Percentiles rank a stretch among this genome's conserved stretches.
phyloP scores from a whole-genome alignment of 2,888 invertebrate species.

The Nemapogon koenigi region DNA sequence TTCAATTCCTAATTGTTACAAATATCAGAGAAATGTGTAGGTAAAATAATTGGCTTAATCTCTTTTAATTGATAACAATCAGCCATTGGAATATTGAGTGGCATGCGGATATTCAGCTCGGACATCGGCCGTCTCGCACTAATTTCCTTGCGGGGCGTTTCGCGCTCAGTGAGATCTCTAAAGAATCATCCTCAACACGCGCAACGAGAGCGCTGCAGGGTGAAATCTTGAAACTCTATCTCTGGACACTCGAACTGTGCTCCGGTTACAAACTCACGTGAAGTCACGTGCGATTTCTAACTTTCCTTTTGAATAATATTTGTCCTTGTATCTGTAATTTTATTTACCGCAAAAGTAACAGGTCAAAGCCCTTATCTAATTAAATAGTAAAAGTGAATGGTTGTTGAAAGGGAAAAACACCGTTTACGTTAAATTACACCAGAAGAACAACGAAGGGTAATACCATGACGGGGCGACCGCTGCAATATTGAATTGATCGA shows the following conservation, averaged over 20 bases:
- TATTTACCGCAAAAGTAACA: slow-evolving; percentile 3
- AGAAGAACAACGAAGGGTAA: background rate
- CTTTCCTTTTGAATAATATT: background rate
- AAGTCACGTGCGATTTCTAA: slow-evolving; percentile 3
- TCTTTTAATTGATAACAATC: slow-evolving; percentile 6
- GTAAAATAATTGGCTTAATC: slow-evolving; percentile 9
- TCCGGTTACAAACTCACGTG: slow-evolving; percentile 2
- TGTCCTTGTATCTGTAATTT: slow-evolving; percentile 1
- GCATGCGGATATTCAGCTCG: slow-evolving; percentile 59
- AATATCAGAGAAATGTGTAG: too few relatives aligned
- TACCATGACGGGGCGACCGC: background rate
- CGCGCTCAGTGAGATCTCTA: slow-evolving; percentile 2
- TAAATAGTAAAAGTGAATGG: slow-evolving; percentile 6
- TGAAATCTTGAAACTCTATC: slow-evolving; percentile 45
- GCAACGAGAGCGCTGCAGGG: slow-evolving; percentile 14
- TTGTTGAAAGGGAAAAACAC: slow-evolving; percentile 10
- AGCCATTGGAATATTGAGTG: slow-evolving; percentile 20
- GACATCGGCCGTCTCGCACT: slow-evolving; percentile 51
- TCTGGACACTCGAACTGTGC: slow-evolving; percentile 1
- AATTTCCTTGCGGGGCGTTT: slow-evolving; percentile 29
- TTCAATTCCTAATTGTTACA: too few relatives aligned
- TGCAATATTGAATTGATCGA: slow-evolving; percentile 3
- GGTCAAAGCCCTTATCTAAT: slow-evolving; percentile 8
- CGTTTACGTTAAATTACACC: slow-evolving; percentile 3
- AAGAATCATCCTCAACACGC: slow-evolving; percentile 4